phyloP scores from a whole-genome alignment of 2,888 invertebrate species.

The Ormia ochracea region DNA sequence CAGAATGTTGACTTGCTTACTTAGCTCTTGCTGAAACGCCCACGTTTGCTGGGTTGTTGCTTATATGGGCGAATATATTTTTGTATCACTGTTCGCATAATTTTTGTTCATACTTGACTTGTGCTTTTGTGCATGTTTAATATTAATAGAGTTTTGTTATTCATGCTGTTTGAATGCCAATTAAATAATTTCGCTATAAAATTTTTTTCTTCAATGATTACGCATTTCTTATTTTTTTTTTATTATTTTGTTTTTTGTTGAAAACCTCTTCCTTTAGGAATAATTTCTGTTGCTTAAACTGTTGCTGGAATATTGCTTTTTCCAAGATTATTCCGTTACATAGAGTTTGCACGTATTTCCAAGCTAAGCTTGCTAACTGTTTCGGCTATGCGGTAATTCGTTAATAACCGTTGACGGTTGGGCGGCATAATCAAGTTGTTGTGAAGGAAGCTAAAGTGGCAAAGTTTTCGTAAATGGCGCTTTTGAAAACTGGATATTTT shows the following conservation, averaged over 20 bases:
- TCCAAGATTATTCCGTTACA: too few species aligned
- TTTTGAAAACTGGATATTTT: too few species aligned
- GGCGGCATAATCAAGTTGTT: neutral
- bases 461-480: too few species aligned
- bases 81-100: neutral
- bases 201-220: neutral
- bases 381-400: neutral
- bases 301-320: too few species aligned
- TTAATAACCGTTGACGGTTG: neutral
- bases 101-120: neutral
- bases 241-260: too few species aligned
- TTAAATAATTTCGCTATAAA: conserved; percentile 12
- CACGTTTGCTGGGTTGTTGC: neutral
- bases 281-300: too few species aligned
- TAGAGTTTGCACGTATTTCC: too few species aligned
- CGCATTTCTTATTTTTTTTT: neutral
- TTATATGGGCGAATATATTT: neutral
- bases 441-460: too few species aligned
- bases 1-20: too few species aligned
- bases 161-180: conserved; percentile 19
- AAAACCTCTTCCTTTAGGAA: too few species aligned
- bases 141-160: neutral
- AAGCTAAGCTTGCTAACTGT: neutral
- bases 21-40: too few species aligned
- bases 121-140: neutral